A percentile compares a stretch with the other conserved stretches of the same genome.
phyloP scores from a whole-genome alignment of 2,888 invertebrate genomes.

The Tetranychus truncatus region DNA sequence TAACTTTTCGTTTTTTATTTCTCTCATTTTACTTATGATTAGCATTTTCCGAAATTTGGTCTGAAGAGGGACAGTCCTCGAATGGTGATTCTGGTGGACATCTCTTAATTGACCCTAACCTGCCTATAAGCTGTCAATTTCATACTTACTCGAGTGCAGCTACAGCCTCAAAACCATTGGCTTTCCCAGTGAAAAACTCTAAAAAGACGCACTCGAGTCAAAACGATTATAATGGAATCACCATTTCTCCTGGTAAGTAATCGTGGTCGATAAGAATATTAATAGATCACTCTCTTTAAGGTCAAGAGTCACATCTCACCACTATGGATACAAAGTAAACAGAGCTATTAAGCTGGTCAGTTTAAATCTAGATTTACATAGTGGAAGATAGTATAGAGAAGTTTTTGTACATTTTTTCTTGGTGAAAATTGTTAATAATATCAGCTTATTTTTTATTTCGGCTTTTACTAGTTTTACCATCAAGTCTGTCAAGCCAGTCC shows the following conservation, averaged over 20 bases:
- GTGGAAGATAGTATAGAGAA: too few relatives aligned
- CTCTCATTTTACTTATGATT: neutral
- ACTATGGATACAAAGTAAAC: too few relatives aligned
- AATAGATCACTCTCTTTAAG: too few relatives aligned
- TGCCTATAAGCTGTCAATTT: slow-evolving; percentile 20
- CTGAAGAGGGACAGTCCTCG: too few relatives aligned
- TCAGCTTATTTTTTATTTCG: neutral
- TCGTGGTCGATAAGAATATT: too few relatives aligned
- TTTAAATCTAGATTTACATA: too few relatives aligned
- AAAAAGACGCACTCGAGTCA: slow-evolving; percentile 1
- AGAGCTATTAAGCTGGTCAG: too few relatives aligned
- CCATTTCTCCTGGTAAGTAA: neutral
- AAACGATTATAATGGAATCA: neutral
- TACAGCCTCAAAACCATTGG: neutral
- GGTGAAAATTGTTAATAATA: too few relatives aligned
- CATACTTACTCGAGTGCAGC: slow-evolving; percentile 17
- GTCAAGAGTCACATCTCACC: too few relatives aligned
- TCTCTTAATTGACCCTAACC: slow-evolving; percentile 17
- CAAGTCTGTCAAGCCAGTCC: neutral
- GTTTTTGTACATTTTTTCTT: too few relatives aligned
- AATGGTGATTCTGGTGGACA: slow-evolving; percentile 6
- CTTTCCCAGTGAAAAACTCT: neutral
- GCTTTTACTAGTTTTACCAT: neutral
- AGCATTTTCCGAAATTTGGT: neutral
- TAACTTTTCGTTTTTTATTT: neutral